These are phyloP conservation scores for Portevinia maculata DNA, from an alignment of 2,888 invertebrate species.

Conservation along the genomic window DNA sequence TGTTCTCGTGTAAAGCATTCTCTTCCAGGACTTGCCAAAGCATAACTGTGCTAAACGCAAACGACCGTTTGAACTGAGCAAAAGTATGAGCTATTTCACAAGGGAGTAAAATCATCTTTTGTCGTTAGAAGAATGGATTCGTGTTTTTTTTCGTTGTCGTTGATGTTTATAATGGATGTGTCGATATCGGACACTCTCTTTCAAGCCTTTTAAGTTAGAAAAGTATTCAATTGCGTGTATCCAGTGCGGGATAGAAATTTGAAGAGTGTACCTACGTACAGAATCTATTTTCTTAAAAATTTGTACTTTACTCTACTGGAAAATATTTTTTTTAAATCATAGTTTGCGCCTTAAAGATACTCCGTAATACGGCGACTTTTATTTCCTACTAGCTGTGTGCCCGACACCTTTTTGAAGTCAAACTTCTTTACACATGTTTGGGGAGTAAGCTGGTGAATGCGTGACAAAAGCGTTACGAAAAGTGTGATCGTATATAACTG, in stretches of 20 bases:
- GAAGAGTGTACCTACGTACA: constrained; percentile 5
- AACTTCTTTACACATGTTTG: too few relatives aligned
- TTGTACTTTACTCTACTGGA: too few relatives aligned
- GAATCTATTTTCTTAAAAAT: not conserved
- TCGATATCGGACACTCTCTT: not conserved
- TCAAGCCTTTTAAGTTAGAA: constrained; percentile 12
- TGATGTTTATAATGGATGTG: not conserved
- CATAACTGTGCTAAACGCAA: constrained; percentile 44
- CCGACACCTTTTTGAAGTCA: too few relatives aligned
- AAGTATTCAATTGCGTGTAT: constrained; percentile 48
- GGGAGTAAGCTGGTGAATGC: too few relatives aligned
- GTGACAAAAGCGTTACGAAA: too few relatives aligned
- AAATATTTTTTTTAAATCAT: too few relatives aligned
- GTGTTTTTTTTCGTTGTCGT: not conserved
- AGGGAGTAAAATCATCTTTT: constrained; percentile 16
- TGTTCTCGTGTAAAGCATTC: not conserved
- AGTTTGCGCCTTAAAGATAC: too few relatives aligned
- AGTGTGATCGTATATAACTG: too few relatives aligned
- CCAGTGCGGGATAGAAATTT: constrained; percentile 11
- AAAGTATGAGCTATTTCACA: constrained; percentile 5
- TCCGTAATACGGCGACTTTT: too few relatives aligned
- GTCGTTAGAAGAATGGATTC: constrained; percentile 5
- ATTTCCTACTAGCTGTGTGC: too few relatives aligned
- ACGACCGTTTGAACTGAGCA: not conserved
- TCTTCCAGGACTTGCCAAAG: constrained; percentile 9